Conservation (phyloP, 2,888 invertebrate species). For the Hemicrepidius hirtus region DNA sequence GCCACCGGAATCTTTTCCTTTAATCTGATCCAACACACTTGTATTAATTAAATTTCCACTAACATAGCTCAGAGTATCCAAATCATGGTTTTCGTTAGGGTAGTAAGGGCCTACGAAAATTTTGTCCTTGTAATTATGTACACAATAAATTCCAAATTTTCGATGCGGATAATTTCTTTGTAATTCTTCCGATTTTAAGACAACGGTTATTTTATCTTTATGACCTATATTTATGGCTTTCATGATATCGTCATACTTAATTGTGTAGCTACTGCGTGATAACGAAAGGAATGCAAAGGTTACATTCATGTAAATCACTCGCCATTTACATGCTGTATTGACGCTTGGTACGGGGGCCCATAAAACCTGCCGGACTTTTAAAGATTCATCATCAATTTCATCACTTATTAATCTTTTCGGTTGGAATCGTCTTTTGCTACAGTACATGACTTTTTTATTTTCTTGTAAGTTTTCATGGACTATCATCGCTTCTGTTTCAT, state of each 20-base stretch:
- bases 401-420: constrained; percentile 15
- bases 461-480: constrained; percentile 9
- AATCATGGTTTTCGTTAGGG: constrained; percentile 61
- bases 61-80: constrained; percentile 65
- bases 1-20: constrained; percentile 55
- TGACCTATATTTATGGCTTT: constrained; percentile 73
- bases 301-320: constrained; percentile 74
- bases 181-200: constrained; percentile 64
- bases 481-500: not conserved
- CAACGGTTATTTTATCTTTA: constrained; percentile 72
- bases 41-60: constrained; percentile 65
- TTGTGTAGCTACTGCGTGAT: constrained; percentile 73
- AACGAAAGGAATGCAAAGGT: constrained; percentile 75
- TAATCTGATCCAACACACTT: constrained; percentile 62
- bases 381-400: constrained; percentile 47
- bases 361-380: constrained; percentile 69
- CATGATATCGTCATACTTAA: constrained; percentile 74
- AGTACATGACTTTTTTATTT: constrained; percentile 10
- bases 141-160: constrained; percentile 68
- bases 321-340: constrained; percentile 72
- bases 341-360: constrained; percentile 65
- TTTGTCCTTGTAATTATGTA: constrained; percentile 62
- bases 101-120: constrained; percentile 70
- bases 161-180: constrained; percentile 58
- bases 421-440: constrained; percentile 2